Percentiles rank a stretch among this genome's conserved stretches.
Evolutionary conservation across 2,888 invertebrate genomes (phyloP).

Genomic region (Autographa pulchrina): DNA sequence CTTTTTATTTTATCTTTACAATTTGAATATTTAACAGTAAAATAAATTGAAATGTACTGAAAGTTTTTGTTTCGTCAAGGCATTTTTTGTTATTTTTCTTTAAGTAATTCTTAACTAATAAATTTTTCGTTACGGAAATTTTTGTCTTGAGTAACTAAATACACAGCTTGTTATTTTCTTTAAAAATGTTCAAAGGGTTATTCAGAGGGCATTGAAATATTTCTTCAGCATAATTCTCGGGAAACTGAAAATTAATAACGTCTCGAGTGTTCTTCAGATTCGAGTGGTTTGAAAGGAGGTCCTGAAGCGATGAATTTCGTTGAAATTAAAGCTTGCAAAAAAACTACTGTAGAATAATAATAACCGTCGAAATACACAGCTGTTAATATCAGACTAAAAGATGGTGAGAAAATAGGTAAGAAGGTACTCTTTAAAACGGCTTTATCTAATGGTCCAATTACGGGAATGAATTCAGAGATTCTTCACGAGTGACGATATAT

Average conservation of each 20-base stretch:
- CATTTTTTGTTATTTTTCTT: too few relatives aligned
- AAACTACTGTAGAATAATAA: neutral
- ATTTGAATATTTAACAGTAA: too few relatives aligned
- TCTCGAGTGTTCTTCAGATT: neutral
- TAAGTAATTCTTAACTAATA: neutral
- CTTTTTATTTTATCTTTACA: neutral
- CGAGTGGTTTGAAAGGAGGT: neutral
- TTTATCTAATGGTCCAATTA: too few relatives aligned
- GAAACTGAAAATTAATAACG: neutral
- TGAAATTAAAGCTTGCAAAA: neutral
- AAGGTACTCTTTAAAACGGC: too few relatives aligned
- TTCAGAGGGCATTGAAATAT: neutral
- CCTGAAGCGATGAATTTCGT: conserved; percentile 2
- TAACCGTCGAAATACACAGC: neutral
- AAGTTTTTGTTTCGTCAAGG: neutral
- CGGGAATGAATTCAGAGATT: too few relatives aligned
- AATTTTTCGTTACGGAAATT: neutral
- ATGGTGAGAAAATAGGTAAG: too few relatives aligned
- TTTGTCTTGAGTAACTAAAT: neutral
- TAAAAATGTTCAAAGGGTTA: neutral
- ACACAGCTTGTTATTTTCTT: neutral
- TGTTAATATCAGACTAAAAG: neutral
- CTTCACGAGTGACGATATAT: too few relatives aligned
- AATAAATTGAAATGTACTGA: too few relatives aligned
- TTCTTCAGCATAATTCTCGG: neutral